A percentile compares a stretch with the other conserved stretches of the same genome.
Evolutionary conservation across 2,888 invertebrate genomes (phyloP).

Genomic region (Anodontia alba): DNA sequence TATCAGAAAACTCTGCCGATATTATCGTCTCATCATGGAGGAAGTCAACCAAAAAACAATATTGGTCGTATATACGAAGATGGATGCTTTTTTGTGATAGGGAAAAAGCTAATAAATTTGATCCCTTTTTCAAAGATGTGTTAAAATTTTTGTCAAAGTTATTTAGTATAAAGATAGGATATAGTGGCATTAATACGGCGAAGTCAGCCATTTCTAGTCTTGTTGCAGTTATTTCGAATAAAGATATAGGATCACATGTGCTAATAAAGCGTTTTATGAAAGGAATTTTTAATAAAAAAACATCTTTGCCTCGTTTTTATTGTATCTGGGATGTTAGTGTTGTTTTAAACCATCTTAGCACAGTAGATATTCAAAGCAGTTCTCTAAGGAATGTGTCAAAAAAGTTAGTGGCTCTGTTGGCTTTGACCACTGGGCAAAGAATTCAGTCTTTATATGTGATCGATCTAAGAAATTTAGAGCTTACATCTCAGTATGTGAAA

Average conservation of each 20-base stretch:
- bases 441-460: neutral
- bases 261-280: neutral
- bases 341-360: neutral
- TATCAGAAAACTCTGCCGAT: too few species aligned
- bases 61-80: slow-evolving; percentile 30
- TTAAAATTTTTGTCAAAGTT: neutral
- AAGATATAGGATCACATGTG: neutral
- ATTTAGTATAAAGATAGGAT: neutral
- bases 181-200: too few species aligned
- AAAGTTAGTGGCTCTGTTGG: neutral
- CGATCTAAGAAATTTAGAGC: neutral
- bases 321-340: neutral
- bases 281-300: neutral
- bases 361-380: neutral
- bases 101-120: neutral
- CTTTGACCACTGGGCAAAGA: neutral
- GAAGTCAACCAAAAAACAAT: slow-evolving; percentile 32
- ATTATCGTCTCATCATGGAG: slow-evolving; percentile 41
- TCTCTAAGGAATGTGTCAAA: neutral
- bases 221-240: neutral
- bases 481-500: neutral
- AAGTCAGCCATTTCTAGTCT: slow-evolving; percentile 4
- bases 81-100: slow-evolving; percentile 49
- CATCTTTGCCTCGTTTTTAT: neutral
- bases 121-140: slow-evolving; percentile 12